Base-by-base conservation (phyloP, 2,113 vertebrate genomes). In the Vidua macroura region DNA sequence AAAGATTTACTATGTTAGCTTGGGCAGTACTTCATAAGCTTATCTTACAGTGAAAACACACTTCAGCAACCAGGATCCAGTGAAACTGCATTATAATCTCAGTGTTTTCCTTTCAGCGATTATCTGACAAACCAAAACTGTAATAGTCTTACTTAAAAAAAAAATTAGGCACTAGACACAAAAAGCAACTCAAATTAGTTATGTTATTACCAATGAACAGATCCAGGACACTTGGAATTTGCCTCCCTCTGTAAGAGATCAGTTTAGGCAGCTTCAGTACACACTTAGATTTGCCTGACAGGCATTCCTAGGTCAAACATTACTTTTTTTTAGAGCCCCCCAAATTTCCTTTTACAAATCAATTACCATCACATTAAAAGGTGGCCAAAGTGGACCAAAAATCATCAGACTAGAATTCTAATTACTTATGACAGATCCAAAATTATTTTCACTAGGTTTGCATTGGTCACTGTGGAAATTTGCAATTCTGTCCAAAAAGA, bases 1-100 rank as follows among this genome's bases (percentile, higher is more conserved):
- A 95, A 96, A 97, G 96, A 97, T 97, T 97, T 97, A 97, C 95
- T 97, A 93, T 96, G 96, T 97, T 97, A 97, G 94, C 95, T 97
- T 97, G 95, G 97, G 96, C 97, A 97, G 68, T 58, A 91, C 88
- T 96, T 94, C 95, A 83, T 35, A 92, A 88, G 96, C 95, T 97
- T 97, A 97, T 97, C 96, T 97, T 97, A 97, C 95, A 97, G 96
- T 90, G 94, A 94, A 97, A 97, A 97, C 95, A 97, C 83, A 95
- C 90, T 94, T 85, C 77, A 82, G 77, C 74, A 92, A 93, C 72
- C 30, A 90, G 92, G 76, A 86, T 82, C 83, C 95, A 97, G 84
- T 89, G 79, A 92, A 96, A 95, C 78, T 90, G 72, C 86, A 95
- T 95, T 97, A 96, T 96, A 96, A 97, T 92, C 94, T 96, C 91